Conservation (phyloP, 1,140 invertebrate species). For the Cyrtorhinus lividipennis region DNA sequence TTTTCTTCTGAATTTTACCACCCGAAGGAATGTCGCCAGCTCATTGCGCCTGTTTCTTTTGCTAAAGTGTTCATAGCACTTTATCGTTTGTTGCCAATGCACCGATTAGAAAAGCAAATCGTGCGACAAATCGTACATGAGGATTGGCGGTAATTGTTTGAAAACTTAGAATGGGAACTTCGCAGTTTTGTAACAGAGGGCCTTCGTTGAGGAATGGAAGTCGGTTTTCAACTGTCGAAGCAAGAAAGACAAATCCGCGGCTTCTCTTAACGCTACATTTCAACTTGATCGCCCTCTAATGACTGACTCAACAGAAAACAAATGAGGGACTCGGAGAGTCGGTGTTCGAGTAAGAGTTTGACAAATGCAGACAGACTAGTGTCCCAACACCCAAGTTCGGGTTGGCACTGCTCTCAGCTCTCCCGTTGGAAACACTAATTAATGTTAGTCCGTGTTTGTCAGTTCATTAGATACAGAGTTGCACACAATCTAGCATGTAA, state of each 20-base stretch:
- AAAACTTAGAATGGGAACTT: not conserved
- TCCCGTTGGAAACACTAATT: constrained; percentile 4
- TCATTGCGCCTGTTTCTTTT: no score
- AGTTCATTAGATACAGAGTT: constrained; percentile 12
- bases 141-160: not conserved
- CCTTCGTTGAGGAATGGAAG: not conserved
- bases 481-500: constrained; percentile 11
- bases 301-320: constrained; percentile 2
- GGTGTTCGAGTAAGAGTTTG: no score
- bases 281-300: not conserved
- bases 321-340: constrained; percentile 2
- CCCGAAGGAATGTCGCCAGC: no score
- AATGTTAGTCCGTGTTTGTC: constrained; percentile 6
- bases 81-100: no score
- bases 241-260: not conserved
- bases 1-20: no score
- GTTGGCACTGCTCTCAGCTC: not conserved
- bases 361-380: no score
- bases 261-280: not conserved
- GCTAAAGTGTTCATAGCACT: no score
- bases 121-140: not conserved
- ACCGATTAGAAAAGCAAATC: not conserved
- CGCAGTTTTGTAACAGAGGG: not conserved
- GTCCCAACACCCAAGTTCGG: no score
- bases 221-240: not conserved